Conservation (phyloP, 2,113 vertebrate genomes). For the Dicaeum eximium region DNA sequence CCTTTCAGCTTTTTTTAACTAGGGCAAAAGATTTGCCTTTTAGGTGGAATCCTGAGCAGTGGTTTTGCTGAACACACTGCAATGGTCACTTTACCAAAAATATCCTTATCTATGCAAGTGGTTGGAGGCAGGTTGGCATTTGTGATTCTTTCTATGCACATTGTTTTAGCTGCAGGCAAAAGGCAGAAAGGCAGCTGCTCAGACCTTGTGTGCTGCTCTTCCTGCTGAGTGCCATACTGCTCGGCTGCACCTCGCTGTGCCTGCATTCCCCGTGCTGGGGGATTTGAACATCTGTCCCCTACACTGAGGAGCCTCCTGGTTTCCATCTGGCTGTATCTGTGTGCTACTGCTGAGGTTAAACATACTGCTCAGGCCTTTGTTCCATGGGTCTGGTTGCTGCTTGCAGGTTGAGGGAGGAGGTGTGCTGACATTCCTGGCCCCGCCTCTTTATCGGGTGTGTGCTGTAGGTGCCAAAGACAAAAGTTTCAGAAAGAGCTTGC, state of each 20-base stretch:
- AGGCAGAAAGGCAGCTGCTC: slow-evolving; percentile 9
- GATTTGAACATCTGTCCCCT: slow-evolving; percentile 17
- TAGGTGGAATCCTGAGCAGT: not conserved
- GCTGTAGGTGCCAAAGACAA: not conserved
- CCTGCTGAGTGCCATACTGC: not conserved
- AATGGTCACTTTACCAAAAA: fast-evolving
- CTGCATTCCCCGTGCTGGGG: not conserved
- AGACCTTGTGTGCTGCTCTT: not conserved
- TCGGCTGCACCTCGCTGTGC: not conserved
- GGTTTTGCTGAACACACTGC: not conserved
- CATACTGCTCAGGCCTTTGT: not conserved
- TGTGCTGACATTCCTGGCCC: not conserved
- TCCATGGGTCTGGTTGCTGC: not conserved
- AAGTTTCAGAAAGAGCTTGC: not conserved
- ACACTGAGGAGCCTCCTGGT: not conserved
- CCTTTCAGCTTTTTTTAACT: not conserved
- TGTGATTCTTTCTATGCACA: not conserved
- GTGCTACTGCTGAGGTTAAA: slow-evolving; percentile 7
- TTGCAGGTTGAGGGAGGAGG: not conserved
- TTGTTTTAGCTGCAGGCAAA: not conserved
- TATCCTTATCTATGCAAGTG: not conserved
- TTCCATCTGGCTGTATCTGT: slow-evolving; percentile 7
- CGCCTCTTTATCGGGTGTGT: not conserved
- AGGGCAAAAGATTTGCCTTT: not conserved
- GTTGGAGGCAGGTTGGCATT: not conserved